Evolutionary conservation across 2,797 vertebrate genomes (phyloP), one percentile per base, ranked within the genome.

Genomic region (Coregonus sp.): DNA sequence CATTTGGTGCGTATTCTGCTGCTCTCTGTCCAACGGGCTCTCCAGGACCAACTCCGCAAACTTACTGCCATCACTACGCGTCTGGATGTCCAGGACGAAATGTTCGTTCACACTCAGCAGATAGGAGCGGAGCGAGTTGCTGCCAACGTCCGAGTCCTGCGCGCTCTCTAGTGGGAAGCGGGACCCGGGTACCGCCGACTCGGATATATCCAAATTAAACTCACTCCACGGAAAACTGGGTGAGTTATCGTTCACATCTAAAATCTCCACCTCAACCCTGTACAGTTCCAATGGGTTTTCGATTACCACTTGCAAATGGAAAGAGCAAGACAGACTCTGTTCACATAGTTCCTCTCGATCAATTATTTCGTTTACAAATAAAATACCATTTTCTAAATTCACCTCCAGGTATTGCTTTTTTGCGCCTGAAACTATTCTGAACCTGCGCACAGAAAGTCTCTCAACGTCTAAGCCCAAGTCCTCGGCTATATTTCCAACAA

Each of bases 101-200:
- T 96, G 96, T 1, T 94, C 87, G 0, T 95, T 98, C n/a, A 95
- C 93, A 69, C 96, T 97, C 73, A 98, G 94, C 66, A 92, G 87
- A 80, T 98, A 99, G 0, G 95, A 95, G 86, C 96, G 93, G 25
- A 98, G 90, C 0, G 96, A 94, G 82, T 98, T 98, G 80, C 89
- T 84, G 0, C 95, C 97, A 52, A 96, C 91, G 1, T 99, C 97
- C 0, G 94, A 90, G 51, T 98, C 97, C 81, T 95, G 95, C 15
- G 97, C 97, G 16, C 95, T 97, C 92, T 98, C 97, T 15, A 99
- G 87, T 0, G 96, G 96, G 83, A 99, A 99, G 25, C 93, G 95
- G 2, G 97, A 95, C 2, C 95, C 95, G 0, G 95, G 92, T 11
- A 89, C 87, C 0, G 96, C 96, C 0, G 96, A 97, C 89, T 99